Evolutionary conservation across 2,888 invertebrate species (phyloP), one percentile per base, ranked within the genome.

Genomic region (Yponomeuta cagnagella): DNA sequence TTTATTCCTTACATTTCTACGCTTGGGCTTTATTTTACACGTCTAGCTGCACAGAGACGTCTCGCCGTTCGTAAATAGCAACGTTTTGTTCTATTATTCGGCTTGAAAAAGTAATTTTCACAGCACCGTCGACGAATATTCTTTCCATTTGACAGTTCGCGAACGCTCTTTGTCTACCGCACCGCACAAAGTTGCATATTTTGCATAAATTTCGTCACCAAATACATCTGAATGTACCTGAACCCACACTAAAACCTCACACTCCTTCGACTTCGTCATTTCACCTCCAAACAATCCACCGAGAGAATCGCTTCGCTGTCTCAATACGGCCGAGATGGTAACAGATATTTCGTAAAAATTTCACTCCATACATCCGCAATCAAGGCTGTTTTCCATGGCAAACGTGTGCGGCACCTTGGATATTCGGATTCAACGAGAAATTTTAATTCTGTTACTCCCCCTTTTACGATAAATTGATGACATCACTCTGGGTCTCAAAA

Each of bases 1-100:
- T 82, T 84, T 86, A 83, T 80, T 79, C 79, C 73, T 81, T 75
- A 76, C 78, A 84, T 81, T 81, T 78, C 80, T 77, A 79, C 76
- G 79, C 76, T 77, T 77, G 77, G 80, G 78, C 82, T 80, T 84
- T 80, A 78, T 83, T 82, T 78, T 77, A 72, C 75, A 76, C 74
- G 74, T 74, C 77, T 75, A 75, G 71, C 71, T 73, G 67, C 74
- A 72, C 31, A 33, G 33, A 30, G 37, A 66, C 67, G 15, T 33
- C 23, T 58, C 23, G 12, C 31, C 68, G 31, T 63, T 64, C 68
- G 69, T 71, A 65, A 70, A 48, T 71, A 69, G 69, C 58, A 70
- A 66, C 6, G 63, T 64, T 70, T 72, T 72, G 72, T 70, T 68
- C 64, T 43, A 31, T 31, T 71, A 72, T 71, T 70, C 31, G 5